phyloP scores from a whole-genome alignment of 92 coral and sea anemone genomes.

The Desmophyllum pertusum region DNA sequence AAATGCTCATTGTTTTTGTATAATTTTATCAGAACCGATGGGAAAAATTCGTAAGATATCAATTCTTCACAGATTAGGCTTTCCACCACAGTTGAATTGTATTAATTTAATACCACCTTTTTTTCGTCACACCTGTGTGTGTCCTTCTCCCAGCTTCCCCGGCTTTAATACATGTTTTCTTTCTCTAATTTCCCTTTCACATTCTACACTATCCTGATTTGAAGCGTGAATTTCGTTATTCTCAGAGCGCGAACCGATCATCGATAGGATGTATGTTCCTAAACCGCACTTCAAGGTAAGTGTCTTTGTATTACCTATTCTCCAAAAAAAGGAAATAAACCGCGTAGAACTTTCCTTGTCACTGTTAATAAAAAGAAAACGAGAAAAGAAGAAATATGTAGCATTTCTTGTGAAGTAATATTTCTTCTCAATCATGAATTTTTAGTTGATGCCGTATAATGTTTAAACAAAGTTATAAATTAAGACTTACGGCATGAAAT shows the following conservation, averaged over 20 bases:
- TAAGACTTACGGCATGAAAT: too few species aligned
- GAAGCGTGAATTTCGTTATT: neutral
- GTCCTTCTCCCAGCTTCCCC: too few species aligned
- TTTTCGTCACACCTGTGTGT: too few species aligned
- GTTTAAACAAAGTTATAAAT: neutral
- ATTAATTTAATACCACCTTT: neutral
- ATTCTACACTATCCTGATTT: too few species aligned
- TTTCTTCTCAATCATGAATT: neutral
- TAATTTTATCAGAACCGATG: too few species aligned
- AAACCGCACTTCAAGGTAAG: constrained; percentile 21
- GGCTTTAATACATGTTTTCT: too few species aligned
- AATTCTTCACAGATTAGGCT: too few species aligned
- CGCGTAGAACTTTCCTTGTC: neutral
- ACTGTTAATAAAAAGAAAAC: neutral
- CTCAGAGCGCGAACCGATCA: constrained; percentile 7
- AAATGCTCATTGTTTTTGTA: neutral
- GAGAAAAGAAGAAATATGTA: neutral
- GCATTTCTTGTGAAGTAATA: too few species aligned
- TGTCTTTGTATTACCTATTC: neutral
- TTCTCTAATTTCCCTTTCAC: too few species aligned
- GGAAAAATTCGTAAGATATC: neutral
- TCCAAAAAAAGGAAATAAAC: neutral
- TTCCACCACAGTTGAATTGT: neutral
- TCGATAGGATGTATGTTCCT: constrained; percentile 14
- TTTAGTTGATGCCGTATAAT: neutral